Evolutionary conservation across 2,888 invertebrate species (phyloP), one percentile per base, ranked within the genome.

Genomic region (Rhamnusium bicolor): DNA sequence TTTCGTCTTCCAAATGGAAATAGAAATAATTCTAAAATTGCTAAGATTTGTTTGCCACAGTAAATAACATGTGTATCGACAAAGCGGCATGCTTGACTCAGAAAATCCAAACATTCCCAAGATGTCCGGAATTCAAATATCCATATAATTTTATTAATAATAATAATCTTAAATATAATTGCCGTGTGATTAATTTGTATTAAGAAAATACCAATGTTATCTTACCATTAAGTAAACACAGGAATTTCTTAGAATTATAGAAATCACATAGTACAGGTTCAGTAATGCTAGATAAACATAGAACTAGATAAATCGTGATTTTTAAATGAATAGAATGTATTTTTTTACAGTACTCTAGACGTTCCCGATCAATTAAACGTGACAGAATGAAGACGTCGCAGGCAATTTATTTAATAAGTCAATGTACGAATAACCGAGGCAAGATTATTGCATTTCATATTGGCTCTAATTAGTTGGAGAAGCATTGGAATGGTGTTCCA

Each of bases 401-500:
- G n/a, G 61, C 65, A 60, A 66, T 71, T 71, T 71, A 65, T 66
- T 71, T 66, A 71, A 24, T 66, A 71, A 71, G 71, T 71, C 66
- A 66, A 71, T 61, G 71, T 60, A 71, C 71, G 66, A 60, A 51
- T 66, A 71, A 71, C 27, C 19, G 61, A 29, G 66, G 27, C 61
- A 14, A 53, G 71, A 47, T 71, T 67, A 56, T 53, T 49, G 71
- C 71, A 71, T 71, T 66, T 56, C 46, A 60, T 60, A 71, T 51
- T 24, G 66, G 18, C 27, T 67, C 65, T 66, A 71, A 71, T 71
- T 71, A 67, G 71, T 47, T 19, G 49, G 16, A 46, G 12, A 47
- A 18, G 19, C 58, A 47, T 47, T 18, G 71, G 71, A 71, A 71
- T 71, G 71, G 71, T 66, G 58, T 71, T 65, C 66, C 21, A 71